Conservation (phyloP, 1,140 invertebrate genomes). For the Panonychus citri region DNA sequence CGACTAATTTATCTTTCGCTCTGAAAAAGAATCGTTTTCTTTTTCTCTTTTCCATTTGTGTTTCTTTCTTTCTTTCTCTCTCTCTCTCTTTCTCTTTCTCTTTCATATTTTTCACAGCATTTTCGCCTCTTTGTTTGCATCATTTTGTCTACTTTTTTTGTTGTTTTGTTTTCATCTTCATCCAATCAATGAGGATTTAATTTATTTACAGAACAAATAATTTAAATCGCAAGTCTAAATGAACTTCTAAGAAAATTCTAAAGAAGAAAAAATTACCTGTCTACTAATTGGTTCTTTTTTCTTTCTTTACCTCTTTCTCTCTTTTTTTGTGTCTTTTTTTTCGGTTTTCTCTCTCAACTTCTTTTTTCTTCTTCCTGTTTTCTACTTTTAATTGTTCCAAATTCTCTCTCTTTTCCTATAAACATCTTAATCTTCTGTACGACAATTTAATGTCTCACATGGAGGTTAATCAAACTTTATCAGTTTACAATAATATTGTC, state of each 20-base stretch:
- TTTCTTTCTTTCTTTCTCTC: neutral
- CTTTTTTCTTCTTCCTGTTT: neutral
- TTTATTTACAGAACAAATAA: too few relatives aligned
- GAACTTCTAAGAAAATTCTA: too few relatives aligned
- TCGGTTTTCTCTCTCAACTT: neutral
- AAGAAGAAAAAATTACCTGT: too few relatives aligned
- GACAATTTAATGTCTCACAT: neutral
- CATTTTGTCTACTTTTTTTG: too few relatives aligned
- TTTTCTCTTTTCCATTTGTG: neutral
- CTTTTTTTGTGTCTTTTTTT: neutral
- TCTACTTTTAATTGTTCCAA: neutral
- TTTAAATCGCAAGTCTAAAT: too few relatives aligned
- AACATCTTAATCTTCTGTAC: neutral
- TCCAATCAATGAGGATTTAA: too few relatives aligned
- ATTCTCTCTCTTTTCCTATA: neutral
- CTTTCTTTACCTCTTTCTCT: neutral
- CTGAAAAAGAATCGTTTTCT: neutral
- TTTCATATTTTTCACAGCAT: neutral
- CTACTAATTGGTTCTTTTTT: too few relatives aligned
- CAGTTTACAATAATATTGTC: neutral
- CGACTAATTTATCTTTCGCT: neutral
- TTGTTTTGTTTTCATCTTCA: too few relatives aligned
- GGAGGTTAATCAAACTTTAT: neutral
- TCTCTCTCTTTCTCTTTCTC: neutral
- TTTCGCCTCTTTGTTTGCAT: neutral